Conservation (phyloP, 2,113 vertebrate genomes). For the Callocephalon fimbriatum region DNA sequence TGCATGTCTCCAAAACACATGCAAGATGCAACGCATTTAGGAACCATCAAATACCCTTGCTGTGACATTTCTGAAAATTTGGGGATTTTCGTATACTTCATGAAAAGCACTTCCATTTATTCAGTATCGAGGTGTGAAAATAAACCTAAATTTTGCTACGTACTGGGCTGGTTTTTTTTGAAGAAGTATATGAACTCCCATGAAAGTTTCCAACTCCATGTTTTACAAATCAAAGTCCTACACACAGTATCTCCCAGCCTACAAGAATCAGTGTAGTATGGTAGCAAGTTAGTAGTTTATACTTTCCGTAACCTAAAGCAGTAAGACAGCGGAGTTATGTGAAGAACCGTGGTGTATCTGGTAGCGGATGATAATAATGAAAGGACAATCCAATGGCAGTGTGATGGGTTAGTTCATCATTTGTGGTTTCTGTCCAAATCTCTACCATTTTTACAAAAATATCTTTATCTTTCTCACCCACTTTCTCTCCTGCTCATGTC, state of each 20-base stretch:
- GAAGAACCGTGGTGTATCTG: background rate
- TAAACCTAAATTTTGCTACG: background rate
- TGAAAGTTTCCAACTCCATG: background rate
- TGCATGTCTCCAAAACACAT: background rate
- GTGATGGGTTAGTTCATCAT: background rate
- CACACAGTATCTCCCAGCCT: background rate
- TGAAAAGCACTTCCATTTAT: background rate
- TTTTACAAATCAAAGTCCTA: background rate
- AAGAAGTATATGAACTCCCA: background rate
- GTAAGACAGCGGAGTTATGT: background rate
- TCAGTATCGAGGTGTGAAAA: background rate
- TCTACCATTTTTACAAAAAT: background rate
- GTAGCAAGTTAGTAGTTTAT: background rate
- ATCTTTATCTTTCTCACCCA: background rate
- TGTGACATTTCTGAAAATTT: background rate
- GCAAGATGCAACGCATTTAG: background rate
- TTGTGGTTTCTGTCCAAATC: background rate
- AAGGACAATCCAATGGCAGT: background rate
- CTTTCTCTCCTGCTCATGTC: background rate
- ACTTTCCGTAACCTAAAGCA: background rate
- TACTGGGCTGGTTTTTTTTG: background rate
- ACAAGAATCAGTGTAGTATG: background rate
- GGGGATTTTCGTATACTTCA: background rate
- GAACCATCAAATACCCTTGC: background rate
- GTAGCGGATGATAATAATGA: background rate